Percentiles rank a stretch among this genome's conserved stretches.
Conservation (phyloP, 2,113 vertebrate genomes). For the Mus spicilegus region DNA sequence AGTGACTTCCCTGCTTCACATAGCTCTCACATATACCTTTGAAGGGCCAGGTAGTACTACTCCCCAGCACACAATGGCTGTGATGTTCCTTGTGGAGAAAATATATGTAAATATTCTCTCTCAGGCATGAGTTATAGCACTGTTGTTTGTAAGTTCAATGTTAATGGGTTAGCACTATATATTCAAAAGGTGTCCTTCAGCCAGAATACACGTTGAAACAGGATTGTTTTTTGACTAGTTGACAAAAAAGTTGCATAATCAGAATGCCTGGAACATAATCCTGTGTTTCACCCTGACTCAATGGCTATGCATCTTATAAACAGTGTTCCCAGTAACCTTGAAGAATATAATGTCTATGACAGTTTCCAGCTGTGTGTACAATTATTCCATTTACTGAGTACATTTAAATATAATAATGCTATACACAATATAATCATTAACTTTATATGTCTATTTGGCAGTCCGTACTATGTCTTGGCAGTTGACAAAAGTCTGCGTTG, state of each 20-base stretch:
- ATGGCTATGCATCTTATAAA: background rate
- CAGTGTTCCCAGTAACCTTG: background rate
- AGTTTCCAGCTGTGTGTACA: background rate
- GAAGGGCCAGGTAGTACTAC: background rate
- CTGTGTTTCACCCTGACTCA: background rate
- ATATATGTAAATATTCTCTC: background rate
- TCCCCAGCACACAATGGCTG: background rate
- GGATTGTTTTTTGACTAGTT: background rate
- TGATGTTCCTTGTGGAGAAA: background rate
- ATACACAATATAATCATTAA: background rate
- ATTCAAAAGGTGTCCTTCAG: slow-evolving; percentile 25
- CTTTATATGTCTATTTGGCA: background rate
- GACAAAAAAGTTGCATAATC: background rate
- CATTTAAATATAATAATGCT: background rate
- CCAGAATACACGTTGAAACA: background rate
- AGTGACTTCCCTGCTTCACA: background rate
- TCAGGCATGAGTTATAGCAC: background rate
- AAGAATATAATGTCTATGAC: background rate
- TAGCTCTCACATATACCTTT: fast-evolving
- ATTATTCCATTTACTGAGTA: background rate
- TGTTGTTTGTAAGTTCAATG: background rate
- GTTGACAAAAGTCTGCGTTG: background rate
- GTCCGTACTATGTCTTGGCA: background rate
- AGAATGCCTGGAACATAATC: background rate
- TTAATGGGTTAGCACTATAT: background rate